phyloP scores from a whole-genome alignment of 2,113 vertebrate genomes.

The Syrrhaptes paradoxus region DNA sequence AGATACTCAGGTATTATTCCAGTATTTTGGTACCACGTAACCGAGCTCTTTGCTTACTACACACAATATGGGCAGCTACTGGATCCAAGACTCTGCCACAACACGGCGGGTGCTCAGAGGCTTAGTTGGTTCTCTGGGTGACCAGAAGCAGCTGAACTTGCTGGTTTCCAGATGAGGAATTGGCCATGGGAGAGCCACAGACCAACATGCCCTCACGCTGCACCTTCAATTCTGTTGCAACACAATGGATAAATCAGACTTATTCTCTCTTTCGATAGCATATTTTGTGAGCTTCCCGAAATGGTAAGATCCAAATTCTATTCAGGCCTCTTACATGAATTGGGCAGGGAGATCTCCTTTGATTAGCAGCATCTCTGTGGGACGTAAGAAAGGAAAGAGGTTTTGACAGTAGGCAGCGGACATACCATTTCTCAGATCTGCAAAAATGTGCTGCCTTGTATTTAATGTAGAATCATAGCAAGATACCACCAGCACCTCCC shows the following conservation, averaged over 20 bases:
- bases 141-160: neutral
- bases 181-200: neutral
- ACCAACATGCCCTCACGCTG: accelerated
- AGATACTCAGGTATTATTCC: neutral
- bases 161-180: neutral
- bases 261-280: neutral
- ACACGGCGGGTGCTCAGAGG: accelerated
- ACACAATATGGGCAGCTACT: accelerated
- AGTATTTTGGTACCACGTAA: neutral
- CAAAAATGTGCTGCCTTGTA: neutral
- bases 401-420: neutral
- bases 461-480: neutral
- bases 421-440: neutral
- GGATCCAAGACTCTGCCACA: neutral
- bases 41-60: neutral
- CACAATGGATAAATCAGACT: neutral
- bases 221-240: neutral
- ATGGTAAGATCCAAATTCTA: neutral
- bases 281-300: neutral
- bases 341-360: neutral
- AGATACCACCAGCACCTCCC: neutral
- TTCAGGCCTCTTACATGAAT: neutral
- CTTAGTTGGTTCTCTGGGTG: neutral
- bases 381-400: neutral
- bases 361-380: neutral